Evolutionary conservation across 2,797 vertebrate species (phyloP).

Genomic region (Setipinna tenuifilis): DNA sequence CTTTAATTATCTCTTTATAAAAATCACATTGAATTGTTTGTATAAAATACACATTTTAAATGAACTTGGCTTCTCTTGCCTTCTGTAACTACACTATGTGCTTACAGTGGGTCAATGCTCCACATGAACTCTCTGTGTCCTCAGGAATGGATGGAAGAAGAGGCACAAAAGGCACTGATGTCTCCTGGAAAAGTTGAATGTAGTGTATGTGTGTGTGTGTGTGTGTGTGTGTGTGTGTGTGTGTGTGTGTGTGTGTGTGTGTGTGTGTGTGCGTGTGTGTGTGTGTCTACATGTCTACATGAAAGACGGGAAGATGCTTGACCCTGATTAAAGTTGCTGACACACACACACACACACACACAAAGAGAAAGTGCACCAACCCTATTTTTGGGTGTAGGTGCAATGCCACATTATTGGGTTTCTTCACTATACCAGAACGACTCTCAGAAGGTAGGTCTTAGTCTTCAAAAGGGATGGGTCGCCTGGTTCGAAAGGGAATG

Average conservation of each 20-base stretch:
- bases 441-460: not conserved
- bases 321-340: slow-evolving; percentile 36
- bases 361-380: not conserved
- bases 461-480: not conserved
- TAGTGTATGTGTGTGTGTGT: not conserved
- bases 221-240: slow-evolving; percentile 7
- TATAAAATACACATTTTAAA: too few relatives aligned
- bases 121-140: not conserved
- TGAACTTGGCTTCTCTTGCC: too few relatives aligned
- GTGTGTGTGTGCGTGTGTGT: slow-evolving; percentile 6
- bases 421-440: not conserved
- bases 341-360: not conserved
- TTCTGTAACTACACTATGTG: not conserved
- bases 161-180: not conserved
- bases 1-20: too few relatives aligned
- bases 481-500: slow-evolving; percentile 47
- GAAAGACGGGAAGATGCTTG: slow-evolving; percentile 4
- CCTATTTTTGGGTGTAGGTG: not conserved
- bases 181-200: not conserved
- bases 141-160: not conserved
- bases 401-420: not conserved
- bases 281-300: not conserved
- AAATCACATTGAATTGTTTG: too few relatives aligned
- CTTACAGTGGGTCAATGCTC: not conserved
- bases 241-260: not conserved